Base-by-base conservation (phyloP, 2,888 invertebrate species). In the Polydrusus tereticollis region DNA sequence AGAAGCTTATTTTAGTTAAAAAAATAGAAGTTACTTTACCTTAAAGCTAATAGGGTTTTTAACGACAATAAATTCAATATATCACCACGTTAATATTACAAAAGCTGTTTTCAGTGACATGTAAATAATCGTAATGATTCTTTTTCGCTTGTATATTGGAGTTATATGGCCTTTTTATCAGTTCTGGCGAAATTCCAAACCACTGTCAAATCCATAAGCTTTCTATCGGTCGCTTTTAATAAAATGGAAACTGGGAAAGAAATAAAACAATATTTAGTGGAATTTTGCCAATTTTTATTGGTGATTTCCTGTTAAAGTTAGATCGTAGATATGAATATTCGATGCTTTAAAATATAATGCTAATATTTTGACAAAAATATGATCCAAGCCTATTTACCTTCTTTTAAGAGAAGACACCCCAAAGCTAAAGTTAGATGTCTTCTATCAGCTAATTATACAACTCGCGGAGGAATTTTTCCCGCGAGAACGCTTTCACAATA, bases 161-260 rank as follows among this genome's bases (percentile, higher is more conserved):
- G 38, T 66, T 58, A 43, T 45, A 58, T 8, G 23, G 29, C 14
- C n/a, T 45, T 58, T 59, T 66, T 66, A 57, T 66, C 57, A 26
- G 18, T 20, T 57, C 45, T 66, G 66, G 66, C 66, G 45, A 12
- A 33, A 55, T 20, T 66, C 66, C 66, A 66, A 52, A 29, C 58
- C 36, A 43, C n/a, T 23, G 41, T 23, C 23, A 59, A 59, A 59
- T 38, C 23, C 59, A 59, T 29, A 55, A 14, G 59, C 23, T 43
- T 66, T 57, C 8, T 57, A 16, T 45, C 33, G 29, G 45, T 41
- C 16, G 29, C 8, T 26, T 16, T 57, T 57, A 57, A 41, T 29
- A 45, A 45, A n/a, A 66, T 38, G 57, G 20, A 66, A 57, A 58
- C 18, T 43, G 26, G 12, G 14, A 14, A 45, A 62, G 23, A 45